A percentile compares a stretch with the other conserved stretches of the same genome.
These are phyloP conservation scores for Samia ricini DNA, from an alignment of 1,140 invertebrate species.

Conservation along the genomic window DNA sequence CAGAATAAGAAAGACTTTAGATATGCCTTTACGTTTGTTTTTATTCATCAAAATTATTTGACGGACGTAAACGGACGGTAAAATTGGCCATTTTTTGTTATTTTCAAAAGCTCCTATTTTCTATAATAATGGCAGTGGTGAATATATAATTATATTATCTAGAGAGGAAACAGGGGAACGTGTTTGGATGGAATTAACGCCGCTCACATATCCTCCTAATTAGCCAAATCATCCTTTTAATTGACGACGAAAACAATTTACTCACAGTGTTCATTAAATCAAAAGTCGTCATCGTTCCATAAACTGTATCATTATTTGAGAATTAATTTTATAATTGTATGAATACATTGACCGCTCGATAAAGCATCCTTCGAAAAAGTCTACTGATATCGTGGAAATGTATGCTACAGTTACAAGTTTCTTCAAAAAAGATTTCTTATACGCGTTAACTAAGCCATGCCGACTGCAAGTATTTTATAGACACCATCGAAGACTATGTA, in stretches of 20 bases:
- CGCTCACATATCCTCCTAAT: too few relatives aligned
- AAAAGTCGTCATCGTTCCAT: background rate
- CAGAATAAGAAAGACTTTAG: too few relatives aligned
- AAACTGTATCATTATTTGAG: background rate
- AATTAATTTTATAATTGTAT: background rate
- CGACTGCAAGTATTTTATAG: background rate
- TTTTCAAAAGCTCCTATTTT: too few relatives aligned
- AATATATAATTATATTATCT: too few relatives aligned
- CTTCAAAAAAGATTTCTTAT: background rate
- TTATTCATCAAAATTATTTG: too few relatives aligned
- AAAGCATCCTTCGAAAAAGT: background rate
- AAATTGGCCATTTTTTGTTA: too few relatives aligned
- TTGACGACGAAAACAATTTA: background rate
- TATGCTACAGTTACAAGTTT: background rate
- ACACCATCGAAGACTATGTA: background rate
- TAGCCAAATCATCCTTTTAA: background rate
- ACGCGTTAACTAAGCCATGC: background rate
- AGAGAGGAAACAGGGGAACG: too few relatives aligned
- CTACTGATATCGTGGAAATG: background rate
- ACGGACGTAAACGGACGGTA: too few relatives aligned
- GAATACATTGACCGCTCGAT: background rate
- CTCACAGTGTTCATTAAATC: background rate
- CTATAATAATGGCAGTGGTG: too few relatives aligned
- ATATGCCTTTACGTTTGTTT: too few relatives aligned
- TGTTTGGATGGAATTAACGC: too few relatives aligned